Base-by-base conservation (phyloP, 2,888 invertebrate species). In the Myopa testacea region DNA sequence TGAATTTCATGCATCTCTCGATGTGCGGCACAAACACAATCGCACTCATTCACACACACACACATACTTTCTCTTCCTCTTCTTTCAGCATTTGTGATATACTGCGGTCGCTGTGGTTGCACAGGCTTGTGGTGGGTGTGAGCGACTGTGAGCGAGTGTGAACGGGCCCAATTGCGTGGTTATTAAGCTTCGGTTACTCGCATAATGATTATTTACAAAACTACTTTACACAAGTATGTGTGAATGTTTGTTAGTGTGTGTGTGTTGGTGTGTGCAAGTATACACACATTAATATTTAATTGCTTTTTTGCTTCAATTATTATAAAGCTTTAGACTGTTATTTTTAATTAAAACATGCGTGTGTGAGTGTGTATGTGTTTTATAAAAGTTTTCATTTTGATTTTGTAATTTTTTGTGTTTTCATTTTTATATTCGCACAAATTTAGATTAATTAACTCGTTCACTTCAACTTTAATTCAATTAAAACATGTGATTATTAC, bases 181-280 rank as follows among this genome's bases (percentile, higher is more conserved):
- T 26, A 26, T 62, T 62, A 62, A 62, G 62, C 4, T n/a, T 2
- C 5, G 34, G 26, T 62, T 62, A 26, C 10, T 62, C 26, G 62
- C 8, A 26, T 58, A 58, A 58, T 62, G 62, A 62, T 62, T 62
- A 62, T 62, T 26, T 62, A 62, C 62, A 26, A n/a, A 62, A 62
- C 62, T 62, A 62, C 62, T 26, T 62, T 26, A 6, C 26, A 26
- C 62, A 26, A 26, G 65, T 38, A 38, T 38, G 62, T 26, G 65
- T 37, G 14, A 38, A 8, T 1, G 38, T 38, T 10, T 65, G 26
- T 65, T 12, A 26, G 65, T 65, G 65, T 65, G 34, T 65, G 16
- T 38, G 37, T 34, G 37, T 38, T 3, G 34, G 34, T 14, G 65
- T 37, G 16, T 65, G 14, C 12, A 37, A 37, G 12, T 65, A 14